Conservation (phyloP, 2,888 invertebrate genomes). For the Cataglyphis rosenhaueri region DNA sequence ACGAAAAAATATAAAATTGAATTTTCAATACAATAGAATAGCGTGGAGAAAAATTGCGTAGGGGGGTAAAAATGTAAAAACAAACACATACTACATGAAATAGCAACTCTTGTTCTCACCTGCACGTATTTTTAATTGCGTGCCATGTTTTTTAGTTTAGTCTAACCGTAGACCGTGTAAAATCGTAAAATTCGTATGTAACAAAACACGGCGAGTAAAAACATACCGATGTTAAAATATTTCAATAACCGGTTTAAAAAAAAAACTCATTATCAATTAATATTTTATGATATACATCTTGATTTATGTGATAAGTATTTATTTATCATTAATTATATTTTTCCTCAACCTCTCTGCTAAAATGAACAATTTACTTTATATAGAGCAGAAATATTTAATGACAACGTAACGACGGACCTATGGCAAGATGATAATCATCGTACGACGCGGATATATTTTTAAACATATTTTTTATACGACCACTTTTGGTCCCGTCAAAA, state of each 20-base stretch:
- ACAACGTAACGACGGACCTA: conserved; percentile 4
- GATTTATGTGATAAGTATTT: not conserved
- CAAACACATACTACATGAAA: not conserved
- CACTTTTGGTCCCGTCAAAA: conserved; percentile 79
- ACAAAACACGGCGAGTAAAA: not conserved
- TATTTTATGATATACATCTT: not conserved
- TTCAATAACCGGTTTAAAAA: conserved; percentile 9
- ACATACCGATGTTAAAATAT: conserved; percentile 11
- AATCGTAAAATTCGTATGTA: conserved; percentile 10
- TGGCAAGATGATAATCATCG: conserved; percentile 12
- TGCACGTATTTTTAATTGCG: conserved; percentile 6
- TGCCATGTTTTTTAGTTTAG: conserved; percentile 1
- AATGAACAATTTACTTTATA: not conserved
- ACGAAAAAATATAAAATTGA: not conserved
- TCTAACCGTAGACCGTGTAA: not conserved
- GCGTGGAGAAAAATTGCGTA: conserved; percentile 2
- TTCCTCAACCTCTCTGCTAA: not conserved
- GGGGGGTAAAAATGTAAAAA: not conserved
- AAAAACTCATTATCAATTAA: not conserved
- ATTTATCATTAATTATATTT: not conserved
- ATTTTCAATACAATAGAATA: not conserved
- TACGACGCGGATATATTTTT: conserved; percentile 64
- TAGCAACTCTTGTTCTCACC: conserved; percentile 15
- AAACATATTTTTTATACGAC: conserved; percentile 76
- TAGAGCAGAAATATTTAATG: not conserved